Evolutionary conservation across 2,113 vertebrate species (phyloP), one percentile per base, ranked within the genome.

Genomic region (Crypturellus undulatus): DNA sequence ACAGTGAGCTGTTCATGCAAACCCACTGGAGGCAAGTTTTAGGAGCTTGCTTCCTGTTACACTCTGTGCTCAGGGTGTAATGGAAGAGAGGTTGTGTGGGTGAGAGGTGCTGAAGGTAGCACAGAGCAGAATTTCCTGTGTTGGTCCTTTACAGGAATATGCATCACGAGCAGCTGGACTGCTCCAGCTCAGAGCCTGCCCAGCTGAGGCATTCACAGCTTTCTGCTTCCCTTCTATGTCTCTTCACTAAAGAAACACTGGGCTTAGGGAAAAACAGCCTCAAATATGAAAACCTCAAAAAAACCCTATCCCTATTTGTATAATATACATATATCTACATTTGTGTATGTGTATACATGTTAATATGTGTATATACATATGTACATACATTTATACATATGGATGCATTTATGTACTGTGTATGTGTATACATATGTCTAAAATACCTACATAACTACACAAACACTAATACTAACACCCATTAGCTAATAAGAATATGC

Each of bases 221-320:
- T 45, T 52, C 3, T 78, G 20, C 51, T 84, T 63, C 47, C 30
- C 13, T 5, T 67, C 28, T 51, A 52, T 47, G 42, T 52, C 38
- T 67, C 19, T 24, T 88, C 34, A 34, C 7, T 67, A 24, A 89
- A 58, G 30, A 43, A 62, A 52, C 7, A 17, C 25, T n/a, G 7
- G 8, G 32, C 18, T 22, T 34, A 79, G 52, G 9, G 52, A 54
- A 84, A 69, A 73, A 49, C 20, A 4, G 47, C 32, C 12, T 63
- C 54, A 84, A 51, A 63, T 79, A 79, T n/a, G 14, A 58, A 25
- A 79, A 60, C 8, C 16, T 67, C 36, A 40, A n/a, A 42, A 77
- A 18, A 10, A 0, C 3, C 12, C 6, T 28, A 19, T 7, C 12
- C 10, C n/a, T 49, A 25, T 49, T 9, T n/a, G 8, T 25, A 17